Conservation (phyloP, 1,140 invertebrate genomes). For the Venturia canescens region DNA sequence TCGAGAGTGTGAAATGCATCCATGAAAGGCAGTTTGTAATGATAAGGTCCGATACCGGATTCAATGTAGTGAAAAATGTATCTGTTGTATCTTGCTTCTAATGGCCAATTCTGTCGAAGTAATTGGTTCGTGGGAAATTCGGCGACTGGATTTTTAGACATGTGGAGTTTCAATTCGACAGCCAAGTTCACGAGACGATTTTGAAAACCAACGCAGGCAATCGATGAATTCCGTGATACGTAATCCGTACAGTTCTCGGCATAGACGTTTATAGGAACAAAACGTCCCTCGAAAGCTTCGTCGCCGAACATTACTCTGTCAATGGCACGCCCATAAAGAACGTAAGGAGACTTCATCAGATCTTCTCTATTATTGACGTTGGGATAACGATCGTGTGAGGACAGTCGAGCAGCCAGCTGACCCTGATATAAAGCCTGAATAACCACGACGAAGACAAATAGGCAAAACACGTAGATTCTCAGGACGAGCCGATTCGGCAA, state of each 20-base stretch:
- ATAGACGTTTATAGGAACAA: not conserved
- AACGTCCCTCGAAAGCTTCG: not conserved
- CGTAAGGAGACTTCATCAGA: not conserved
- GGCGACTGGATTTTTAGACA: not conserved
- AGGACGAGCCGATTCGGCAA: not conserved
- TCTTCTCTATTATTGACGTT: conserved; percentile 3
- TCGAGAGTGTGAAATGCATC: not conserved
- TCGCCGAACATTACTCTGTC: not conserved
- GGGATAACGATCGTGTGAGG: not conserved
- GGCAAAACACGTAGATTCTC: not conserved
- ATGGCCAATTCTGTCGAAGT: not conserved
- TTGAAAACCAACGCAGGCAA: not conserved
- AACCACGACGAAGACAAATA: not conserved
- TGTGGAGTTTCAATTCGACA: not conserved
- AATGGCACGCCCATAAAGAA: not conserved
- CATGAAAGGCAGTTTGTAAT: not conserved
- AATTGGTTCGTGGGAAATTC: not conserved
- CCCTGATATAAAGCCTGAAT: conserved; percentile 17
- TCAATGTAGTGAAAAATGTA: not conserved
- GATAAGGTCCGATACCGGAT: not conserved
- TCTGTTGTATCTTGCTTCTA: not conserved
- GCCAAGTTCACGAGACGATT: not conserved
- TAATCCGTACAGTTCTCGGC: not conserved
- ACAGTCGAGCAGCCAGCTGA: not conserved
- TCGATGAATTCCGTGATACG: not conserved